phyloP scores from a whole-genome alignment of 2,888 invertebrate genomes.

The Oscheius sp. region DNA sequence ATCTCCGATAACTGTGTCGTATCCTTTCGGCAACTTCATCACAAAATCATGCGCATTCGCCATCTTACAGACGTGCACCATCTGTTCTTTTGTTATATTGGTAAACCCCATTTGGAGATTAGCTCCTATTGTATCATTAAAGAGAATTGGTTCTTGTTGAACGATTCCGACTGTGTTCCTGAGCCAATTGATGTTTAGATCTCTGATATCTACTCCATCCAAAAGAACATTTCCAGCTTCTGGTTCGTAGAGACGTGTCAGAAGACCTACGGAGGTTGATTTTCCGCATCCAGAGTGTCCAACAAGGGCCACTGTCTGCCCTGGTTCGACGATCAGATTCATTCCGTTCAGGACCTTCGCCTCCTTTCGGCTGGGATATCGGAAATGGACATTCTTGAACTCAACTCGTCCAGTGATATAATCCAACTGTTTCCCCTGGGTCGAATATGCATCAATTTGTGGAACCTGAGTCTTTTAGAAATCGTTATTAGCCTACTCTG shows the following conservation, averaged over 20 bases:
- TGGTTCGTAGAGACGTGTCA: conserved; percentile 51
- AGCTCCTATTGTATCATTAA: conserved; percentile 59
- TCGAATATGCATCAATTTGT: conserved; percentile 56
- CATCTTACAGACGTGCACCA: conserved; percentile 59
- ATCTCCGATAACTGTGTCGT: conserved; percentile 64
- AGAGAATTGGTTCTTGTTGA: conserved; percentile 64
- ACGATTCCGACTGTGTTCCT: conserved; percentile 61
- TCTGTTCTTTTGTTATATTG: conserved; percentile 46
- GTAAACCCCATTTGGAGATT: conserved; percentile 55
- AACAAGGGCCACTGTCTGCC: conserved; percentile 56
- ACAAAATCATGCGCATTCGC: conserved; percentile 67
- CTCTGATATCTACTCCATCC: conserved; percentile 58
- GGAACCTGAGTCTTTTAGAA: conserved; percentile 37
- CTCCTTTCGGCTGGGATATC: conserved; percentile 54
- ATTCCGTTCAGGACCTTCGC: conserved; percentile 49
- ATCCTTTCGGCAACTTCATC: conserved; percentile 57
- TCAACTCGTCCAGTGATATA: conserved; percentile 39
- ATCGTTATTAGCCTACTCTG: conserved; percentile 19
- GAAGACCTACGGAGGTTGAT: conserved; percentile 51
- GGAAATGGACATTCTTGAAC: conserved; percentile 63
- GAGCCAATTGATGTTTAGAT: conserved; percentile 55
- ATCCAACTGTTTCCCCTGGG: conserved; percentile 37
- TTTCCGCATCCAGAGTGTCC: conserved; percentile 60
- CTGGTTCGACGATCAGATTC: conserved; percentile 50
- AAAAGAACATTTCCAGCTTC: conserved; percentile 47